Evolutionary conservation across 2,888 invertebrate species (phyloP), one percentile per base, ranked within the genome.

Genomic region (Drosophila melanosoma): DNA sequence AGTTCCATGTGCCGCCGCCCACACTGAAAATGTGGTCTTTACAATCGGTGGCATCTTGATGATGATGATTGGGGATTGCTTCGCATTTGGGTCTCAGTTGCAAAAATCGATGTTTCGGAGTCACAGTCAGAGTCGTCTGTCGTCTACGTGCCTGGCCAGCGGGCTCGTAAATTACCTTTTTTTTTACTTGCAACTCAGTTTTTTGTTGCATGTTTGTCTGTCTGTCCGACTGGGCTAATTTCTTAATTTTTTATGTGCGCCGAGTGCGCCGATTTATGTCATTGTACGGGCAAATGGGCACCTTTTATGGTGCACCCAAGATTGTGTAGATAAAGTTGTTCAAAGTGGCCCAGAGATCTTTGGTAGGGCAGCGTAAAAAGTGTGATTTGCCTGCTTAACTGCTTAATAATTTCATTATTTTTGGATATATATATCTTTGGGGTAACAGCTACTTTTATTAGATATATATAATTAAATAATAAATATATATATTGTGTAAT

Each of bases 21-120:
- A 83, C 90, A 77, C 88, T 65, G 62, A 67, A 80, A 88, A 86
- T 78, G 69, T 81, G 82, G 81, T 89, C 89, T 87, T 90, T 90
- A 89, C 89, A 82, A 66, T 26, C 59, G 52, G 51, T 49, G 51
- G 53, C 38, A 51, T 58, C 23, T 29, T 45, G 49, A 58, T 56
- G 40, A 68, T 69, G 42, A 42, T 61, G 54, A 52, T 62, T 63
- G 38, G 61, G 58, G 26, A 75, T 64, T 29, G 56, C 49, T 53
- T 56, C 58, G 51, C 40, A 48, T 65, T 71, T 69, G 64, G 57
- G 40, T 54, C 62, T 54, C 17, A 61, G 70, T 53, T 45, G 45
- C 45, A 45, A 15, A 23, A 2, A 45, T 45, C 23, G 64, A 63
- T 61, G 52, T 53, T 38, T 56, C 49, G 17, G 26, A 63, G 53